Base-by-base conservation (phyloP, 2,888 invertebrate genomes). In the Tethea ocularis region DNA sequence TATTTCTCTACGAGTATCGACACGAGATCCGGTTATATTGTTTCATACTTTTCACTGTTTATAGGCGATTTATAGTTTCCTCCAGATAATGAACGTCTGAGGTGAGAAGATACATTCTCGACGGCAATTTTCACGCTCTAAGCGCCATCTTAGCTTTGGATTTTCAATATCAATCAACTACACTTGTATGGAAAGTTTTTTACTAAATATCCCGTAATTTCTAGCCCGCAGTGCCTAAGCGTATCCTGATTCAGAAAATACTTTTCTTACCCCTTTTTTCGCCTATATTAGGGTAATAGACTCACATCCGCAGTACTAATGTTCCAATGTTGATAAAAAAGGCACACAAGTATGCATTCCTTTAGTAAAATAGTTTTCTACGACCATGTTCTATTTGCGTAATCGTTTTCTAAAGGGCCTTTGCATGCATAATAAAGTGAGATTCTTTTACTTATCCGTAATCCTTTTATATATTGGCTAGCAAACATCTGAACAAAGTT, bases 21-120 rank as follows among this genome's bases (percentile, higher is more conserved):
- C 26, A 38, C 20, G 57, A 63, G 77, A 77, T 81, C 80, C 75
- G 81, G 78, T 75, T 72, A 72, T 74, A 80, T 82, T 77, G 80
- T 82, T 75, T 70, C 46, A 46, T 46, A 46, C 77, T 80, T 80
- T 78, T 78, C 73, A 75, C 74, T 83, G 75, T 75, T 46, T 46
- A 46, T 46, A 46, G 66, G 63, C 72, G 76, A 84, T 83, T 84
- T 82, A 84, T 83, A 75, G 75, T 77, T 85, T 81, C 78, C 78
- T 80, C 70, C 71, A 68, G 64, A 71, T 83, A 85, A 84, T 81
- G 72, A 82, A 77, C 74, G 74, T 71, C 68, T 74, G 62, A 68
- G 67, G 67, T 72, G 66, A 73, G 72, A 68, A 68, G 68, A 20
- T 46, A 46, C 20, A 20, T 46, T 46, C 46, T 46, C 20, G 46